Evolutionary conservation across 2,888 invertebrate species (phyloP).

Genomic region (Agrochola lychnidis): DNA sequence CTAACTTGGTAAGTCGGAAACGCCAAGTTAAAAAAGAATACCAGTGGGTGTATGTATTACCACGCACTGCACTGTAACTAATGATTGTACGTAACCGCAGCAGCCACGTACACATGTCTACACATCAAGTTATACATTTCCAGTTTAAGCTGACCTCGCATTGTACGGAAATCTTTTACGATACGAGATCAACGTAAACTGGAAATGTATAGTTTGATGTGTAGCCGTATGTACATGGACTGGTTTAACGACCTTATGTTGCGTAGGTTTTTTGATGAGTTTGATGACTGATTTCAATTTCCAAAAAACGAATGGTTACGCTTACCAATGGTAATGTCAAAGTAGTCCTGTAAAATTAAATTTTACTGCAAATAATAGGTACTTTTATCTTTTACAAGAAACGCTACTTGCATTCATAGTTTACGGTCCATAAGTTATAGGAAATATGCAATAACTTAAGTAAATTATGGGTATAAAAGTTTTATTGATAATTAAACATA

Average conservation of each 20-base stretch:
- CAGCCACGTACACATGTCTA: not conserved
- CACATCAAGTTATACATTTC: no score
- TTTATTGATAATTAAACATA: not conserved
- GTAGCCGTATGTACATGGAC: not conserved
- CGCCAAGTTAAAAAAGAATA: constrained; percentile 10
- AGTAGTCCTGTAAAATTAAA: not conserved
- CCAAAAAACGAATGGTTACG: not conserved
- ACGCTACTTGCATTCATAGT: not conserved
- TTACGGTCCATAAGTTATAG: not conserved
- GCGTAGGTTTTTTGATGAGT: not conserved
- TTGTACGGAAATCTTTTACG: no score
- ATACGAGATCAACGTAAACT: no score
- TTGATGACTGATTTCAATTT: not conserved
- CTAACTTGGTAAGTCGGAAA: constrained; percentile 24
- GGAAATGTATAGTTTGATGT: no score
- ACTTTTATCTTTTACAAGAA: not conserved
- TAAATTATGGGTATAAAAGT: not conserved
- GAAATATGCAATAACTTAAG: not conserved
- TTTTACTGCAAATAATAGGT: not conserved
- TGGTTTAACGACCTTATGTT: constrained; percentile 27
- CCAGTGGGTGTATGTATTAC: constrained; percentile 22
- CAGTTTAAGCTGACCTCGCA: no score
- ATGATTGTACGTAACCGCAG: constrained; percentile 6
- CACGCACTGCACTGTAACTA: constrained; percentile 20
- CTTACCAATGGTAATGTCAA: not conserved